Evolutionary conservation across 2,797 vertebrate species (phyloP).

Genomic region (Geotria australis): DNA sequence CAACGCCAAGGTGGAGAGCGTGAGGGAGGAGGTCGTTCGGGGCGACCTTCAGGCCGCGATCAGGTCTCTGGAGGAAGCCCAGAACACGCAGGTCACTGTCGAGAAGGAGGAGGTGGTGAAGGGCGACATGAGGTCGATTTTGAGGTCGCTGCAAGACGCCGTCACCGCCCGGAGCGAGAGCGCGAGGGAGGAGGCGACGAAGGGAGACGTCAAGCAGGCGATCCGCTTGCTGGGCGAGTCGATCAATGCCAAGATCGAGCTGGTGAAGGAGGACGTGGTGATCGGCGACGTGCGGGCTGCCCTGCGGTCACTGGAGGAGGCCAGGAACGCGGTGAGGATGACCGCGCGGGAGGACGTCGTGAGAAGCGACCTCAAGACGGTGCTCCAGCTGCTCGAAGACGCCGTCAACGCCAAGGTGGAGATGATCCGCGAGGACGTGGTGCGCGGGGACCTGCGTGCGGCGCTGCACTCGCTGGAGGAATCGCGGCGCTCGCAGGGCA

Average conservation of each 20-base stretch:
- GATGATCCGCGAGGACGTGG: neutral
- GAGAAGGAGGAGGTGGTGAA: slow-evolving; percentile 45
- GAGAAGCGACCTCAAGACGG: slow-evolving; percentile 16
- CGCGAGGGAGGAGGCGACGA: slow-evolving; percentile 29
- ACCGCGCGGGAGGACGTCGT: slow-evolving; percentile 24
- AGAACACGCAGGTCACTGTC: slow-evolving; percentile 2
- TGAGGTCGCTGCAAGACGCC: slow-evolving; percentile 30
- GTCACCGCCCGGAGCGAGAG: slow-evolving; percentile 18
- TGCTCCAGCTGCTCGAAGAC: slow-evolving; percentile 16
- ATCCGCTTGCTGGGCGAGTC: slow-evolving; percentile 43
- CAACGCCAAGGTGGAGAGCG: slow-evolving; percentile 5
- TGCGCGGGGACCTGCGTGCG: slow-evolving; percentile 10
- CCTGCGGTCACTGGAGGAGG: slow-evolving; percentile 32
- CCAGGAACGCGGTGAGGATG: slow-evolving; percentile 18
- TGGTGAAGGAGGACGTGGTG: slow-evolving; percentile 19
- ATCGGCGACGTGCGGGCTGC: slow-evolving; percentile 32
- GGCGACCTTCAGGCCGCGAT: slow-evolving; percentile 18
- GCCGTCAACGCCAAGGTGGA: slow-evolving; percentile 3
- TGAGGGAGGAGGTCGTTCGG: slow-evolving; percentile 44
- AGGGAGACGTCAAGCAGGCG: slow-evolving; percentile 32
- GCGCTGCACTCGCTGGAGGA: slow-evolving; percentile 17
- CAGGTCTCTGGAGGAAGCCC: slow-evolving; percentile 17
- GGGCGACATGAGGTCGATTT: slow-evolving; percentile 26
- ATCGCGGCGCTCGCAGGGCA: slow-evolving; percentile 5
- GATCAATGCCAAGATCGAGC: slow-evolving; percentile 19